These are phyloP conservation scores for Agapornis canus DNA, from an alignment of 2,797 vertebrate species.

Conservation along the genomic window DNA sequence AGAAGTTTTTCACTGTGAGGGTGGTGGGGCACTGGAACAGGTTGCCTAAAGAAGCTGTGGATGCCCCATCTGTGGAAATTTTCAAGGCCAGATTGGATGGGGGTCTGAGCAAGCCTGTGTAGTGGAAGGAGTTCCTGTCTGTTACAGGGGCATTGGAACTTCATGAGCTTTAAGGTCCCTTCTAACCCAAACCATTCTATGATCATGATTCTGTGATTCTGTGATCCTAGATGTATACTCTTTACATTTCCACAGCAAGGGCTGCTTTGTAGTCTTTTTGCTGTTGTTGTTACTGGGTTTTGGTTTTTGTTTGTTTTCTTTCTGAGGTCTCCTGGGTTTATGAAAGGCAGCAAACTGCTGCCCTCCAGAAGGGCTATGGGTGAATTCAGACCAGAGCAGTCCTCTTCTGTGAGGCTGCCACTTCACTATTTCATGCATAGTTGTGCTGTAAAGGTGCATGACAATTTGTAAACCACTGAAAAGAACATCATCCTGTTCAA, in stretches of 20 bases:
- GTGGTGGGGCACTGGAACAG: neutral
- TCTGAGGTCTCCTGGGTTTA: neutral
- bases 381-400: neutral
- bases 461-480: neutral
- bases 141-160: neutral
- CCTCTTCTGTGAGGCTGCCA: neutral
- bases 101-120: neutral
- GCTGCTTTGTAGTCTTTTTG: neutral
- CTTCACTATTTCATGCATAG: neutral
- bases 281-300: neutral
- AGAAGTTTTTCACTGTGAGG: neutral
- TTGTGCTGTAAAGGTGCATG: accelerated
- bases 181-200: neutral
- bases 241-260: neutral
- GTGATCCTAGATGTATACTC: accelerated
- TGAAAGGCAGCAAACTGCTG: neutral
- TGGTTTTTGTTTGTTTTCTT: neutral
- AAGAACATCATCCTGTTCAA: neutral
- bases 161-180: neutral
- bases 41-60: neutral
- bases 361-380: neutral
- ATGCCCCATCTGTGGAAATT: neutral
- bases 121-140: neutral
- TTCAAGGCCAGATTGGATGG: neutral
- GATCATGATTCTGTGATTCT: neutral